Percentiles rank a stretch among this genome's conserved stretches.
phyloP scores from a whole-genome alignment of 2,113 vertebrate species.

The Nipponia nippon region DNA sequence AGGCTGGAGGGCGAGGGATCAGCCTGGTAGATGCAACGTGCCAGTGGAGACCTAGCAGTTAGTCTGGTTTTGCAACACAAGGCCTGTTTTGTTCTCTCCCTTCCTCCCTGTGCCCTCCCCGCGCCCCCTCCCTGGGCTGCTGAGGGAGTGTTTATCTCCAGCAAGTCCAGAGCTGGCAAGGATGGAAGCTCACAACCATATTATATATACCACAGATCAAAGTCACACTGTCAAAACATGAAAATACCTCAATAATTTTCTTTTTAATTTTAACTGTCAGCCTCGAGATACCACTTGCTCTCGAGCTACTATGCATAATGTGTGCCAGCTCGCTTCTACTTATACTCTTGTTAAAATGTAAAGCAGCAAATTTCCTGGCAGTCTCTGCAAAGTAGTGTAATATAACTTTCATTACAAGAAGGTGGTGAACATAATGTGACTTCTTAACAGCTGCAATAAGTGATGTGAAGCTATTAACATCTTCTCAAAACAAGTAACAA shows the following conservation, averaged over 20 bases:
- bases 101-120: background rate
- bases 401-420: background rate
- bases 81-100: background rate
- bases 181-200: background rate
- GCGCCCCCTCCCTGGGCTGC: background rate
- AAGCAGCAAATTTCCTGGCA: conserved; percentile 16
- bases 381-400: background rate
- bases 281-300: background rate
- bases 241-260: conserved; percentile 21
- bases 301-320: background rate
- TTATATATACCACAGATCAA: background rate
- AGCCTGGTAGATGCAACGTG: background rate
- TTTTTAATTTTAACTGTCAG: background rate
- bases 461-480: background rate
- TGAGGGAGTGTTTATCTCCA: background rate
- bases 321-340: background rate
- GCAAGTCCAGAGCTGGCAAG: background rate
- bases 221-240: background rate
- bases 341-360: background rate
- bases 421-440: background rate
- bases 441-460: conserved; percentile 20
- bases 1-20: background rate
- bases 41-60: background rate
- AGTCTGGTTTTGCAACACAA: background rate
- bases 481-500: conserved; percentile 27